Conservation (phyloP, 2,113 vertebrate species). For the Ornithorhynchus anatinus region DNA sequence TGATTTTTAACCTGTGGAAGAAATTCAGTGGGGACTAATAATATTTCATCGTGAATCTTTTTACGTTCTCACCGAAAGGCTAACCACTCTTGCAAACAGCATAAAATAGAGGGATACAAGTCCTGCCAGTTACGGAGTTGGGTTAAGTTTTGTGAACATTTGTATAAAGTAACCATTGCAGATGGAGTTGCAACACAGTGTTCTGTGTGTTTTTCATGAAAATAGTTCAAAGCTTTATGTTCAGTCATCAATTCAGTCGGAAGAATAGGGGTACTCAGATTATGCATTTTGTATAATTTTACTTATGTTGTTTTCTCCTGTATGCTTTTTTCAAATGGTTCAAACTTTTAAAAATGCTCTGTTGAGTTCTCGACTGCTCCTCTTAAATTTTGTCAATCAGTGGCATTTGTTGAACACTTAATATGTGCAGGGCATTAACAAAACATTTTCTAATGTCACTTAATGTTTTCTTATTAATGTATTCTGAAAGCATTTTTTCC, state of each 20-base stretch:
- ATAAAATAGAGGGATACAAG: constrained; percentile 39
- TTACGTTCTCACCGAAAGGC: not conserved
- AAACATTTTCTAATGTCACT: not conserved
- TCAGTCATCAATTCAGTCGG: not conserved
- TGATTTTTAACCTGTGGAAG: constrained; percentile 32
- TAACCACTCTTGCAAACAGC: constrained; percentile 24
- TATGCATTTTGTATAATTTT: not conserved
- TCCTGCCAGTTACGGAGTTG: not conserved
- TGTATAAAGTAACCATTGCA: not conserved
- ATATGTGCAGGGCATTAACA: too few relatives aligned
- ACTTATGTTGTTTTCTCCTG: not conserved
- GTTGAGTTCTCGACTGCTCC: not conserved
- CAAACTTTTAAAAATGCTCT: not conserved
- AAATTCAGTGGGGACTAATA: not conserved
- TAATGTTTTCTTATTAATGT: not conserved
- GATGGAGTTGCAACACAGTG: not conserved
- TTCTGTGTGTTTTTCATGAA: too few relatives aligned
- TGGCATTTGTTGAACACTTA: too few relatives aligned
- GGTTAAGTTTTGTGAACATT: constrained; percentile 18
- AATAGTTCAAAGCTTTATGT: not conserved
- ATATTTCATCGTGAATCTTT: constrained; percentile 42
- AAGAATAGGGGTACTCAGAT: not conserved
- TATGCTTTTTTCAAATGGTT: not conserved
- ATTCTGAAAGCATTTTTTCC: not conserved
- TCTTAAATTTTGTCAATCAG: not conserved